Evolutionary conservation across 1,140 invertebrate genomes (phyloP), one percentile per base, ranked within the genome.

Genomic region (Delia radicum): DNA sequence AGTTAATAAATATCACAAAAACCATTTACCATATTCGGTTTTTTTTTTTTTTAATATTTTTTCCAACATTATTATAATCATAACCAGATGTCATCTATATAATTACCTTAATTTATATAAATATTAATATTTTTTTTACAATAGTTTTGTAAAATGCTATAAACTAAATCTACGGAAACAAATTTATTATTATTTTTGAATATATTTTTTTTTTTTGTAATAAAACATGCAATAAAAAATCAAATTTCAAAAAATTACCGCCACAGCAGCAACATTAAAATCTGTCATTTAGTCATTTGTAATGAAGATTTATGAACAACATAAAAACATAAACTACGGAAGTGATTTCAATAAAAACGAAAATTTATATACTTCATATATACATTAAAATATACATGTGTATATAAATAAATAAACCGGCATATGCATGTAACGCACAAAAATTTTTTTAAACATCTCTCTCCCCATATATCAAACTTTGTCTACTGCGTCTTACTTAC

Each of bases 251-350:
- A n/a, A n/a, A n/a, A n/a, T n/a, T n/a, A n/a, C n/a, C n/a, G 7
- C 65, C 15, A 69, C 18, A 55, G 21, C 48, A 55, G 18, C n/a
- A 18, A 48, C 46, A 48, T 55, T 21, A 69, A 69, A 69, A 69
- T 69, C 65, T 69, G 65, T 69, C 65, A 69, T 69, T 69, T 69
- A 69, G 65, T 37, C 65, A 24, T 69, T 69, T 69, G 15, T 69
- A 69, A 69, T 33, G 65, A 69, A 69, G 65, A 69, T 69, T 69
- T 69, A 69, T 69, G 65, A 24, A 3, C 29, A n/a, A 33, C 31
- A 69, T 21, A 21, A 37, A 24, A 69, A n/a, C 62, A 26, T 62
- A 12, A 62, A 31, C 63, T 33, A 33, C 65, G 65, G 65, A 69
- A 69, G 29, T 69, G 65, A 69, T 69, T 69, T 69, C 65, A 69